Conservation (phyloP, 1,140 invertebrate species). For the Drosophila oshimai region DNA sequence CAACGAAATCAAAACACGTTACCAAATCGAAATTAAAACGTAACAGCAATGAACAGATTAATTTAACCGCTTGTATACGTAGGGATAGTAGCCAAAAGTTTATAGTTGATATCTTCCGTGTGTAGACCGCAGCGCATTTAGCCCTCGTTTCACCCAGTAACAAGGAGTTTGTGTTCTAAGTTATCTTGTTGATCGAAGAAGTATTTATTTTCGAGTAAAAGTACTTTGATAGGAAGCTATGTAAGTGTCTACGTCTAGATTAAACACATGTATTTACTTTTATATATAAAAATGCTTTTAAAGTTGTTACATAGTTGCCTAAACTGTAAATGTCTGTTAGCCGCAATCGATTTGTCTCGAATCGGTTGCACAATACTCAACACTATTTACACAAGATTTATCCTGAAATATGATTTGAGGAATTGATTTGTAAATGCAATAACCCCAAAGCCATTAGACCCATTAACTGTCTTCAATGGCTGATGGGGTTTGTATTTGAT, state of each 20-base stretch:
- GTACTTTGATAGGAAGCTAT: conserved; percentile 31
- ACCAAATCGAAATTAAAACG: conserved; percentile 61
- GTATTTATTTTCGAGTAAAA: conserved; percentile 64
- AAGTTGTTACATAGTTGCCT: conserved; percentile 46
- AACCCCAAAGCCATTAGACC: conserved; percentile 15
- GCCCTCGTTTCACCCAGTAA: conserved; percentile 1
- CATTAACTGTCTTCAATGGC: conserved; percentile 5
- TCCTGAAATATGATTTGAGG: conserved; percentile 76
- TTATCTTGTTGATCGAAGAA: conserved; percentile 52
- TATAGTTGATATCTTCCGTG: conserved; percentile 56
- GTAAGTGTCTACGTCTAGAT: conserved; percentile 32
- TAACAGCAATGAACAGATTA: conserved; percentile 22
- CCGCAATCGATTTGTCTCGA: conserved; percentile 5
- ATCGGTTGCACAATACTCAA: conserved; percentile 33
- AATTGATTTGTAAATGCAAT: conserved; percentile 67
- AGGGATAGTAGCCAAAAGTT: conserved; percentile 65
- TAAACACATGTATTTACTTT: conserved; percentile 24
- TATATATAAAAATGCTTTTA: conserved; percentile 41
- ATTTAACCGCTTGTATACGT: conserved; percentile 21
- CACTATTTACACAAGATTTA: conserved; percentile 67
- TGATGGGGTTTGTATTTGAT: conserved; percentile 12
- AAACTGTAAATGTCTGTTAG: conserved; percentile 27
- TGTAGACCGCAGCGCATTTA: conserved; percentile 28
- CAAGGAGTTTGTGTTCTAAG: conserved; percentile 39
- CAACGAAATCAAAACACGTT: conserved; percentile 36